These are phyloP conservation scores for Macheiramphus alcinus DNA, from an alignment of 2,113 vertebrate genomes.

Conservation along the genomic window DNA sequence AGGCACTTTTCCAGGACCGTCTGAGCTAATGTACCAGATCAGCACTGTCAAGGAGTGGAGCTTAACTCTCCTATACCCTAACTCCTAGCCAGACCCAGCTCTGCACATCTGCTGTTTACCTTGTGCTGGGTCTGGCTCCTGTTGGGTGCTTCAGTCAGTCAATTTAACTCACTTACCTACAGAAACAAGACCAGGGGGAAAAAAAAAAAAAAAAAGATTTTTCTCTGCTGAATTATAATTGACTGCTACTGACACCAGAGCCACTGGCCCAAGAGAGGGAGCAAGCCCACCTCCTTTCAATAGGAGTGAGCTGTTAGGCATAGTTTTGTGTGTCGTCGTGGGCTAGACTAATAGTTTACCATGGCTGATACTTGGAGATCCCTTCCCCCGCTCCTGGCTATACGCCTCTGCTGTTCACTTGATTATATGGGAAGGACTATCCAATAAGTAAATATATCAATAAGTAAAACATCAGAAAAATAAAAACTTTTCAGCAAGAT, in stretches of 20 bases:
- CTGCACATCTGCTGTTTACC: background rate
- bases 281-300: background rate
- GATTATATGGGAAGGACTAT: background rate
- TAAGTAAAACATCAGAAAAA: background rate
- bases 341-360: background rate
- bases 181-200: background rate
- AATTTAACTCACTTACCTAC: background rate
- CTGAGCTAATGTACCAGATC: background rate
- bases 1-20: background rate
- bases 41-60: background rate
- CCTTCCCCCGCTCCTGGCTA: background rate
- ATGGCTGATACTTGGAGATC: background rate
- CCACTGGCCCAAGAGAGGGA: background rate
- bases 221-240: background rate
- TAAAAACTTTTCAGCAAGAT: background rate
- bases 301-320: background rate
- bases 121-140: background rate
- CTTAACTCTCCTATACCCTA: background rate
- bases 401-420: background rate
- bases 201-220: background rate
- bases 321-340: background rate
- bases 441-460: background rate
- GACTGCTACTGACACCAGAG: background rate
- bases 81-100: background rate
- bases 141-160: background rate